These are phyloP conservation scores for Pollicipes pollicipes DNA, from an alignment of 1,140 invertebrate genomes.

Conservation along the genomic window DNA sequence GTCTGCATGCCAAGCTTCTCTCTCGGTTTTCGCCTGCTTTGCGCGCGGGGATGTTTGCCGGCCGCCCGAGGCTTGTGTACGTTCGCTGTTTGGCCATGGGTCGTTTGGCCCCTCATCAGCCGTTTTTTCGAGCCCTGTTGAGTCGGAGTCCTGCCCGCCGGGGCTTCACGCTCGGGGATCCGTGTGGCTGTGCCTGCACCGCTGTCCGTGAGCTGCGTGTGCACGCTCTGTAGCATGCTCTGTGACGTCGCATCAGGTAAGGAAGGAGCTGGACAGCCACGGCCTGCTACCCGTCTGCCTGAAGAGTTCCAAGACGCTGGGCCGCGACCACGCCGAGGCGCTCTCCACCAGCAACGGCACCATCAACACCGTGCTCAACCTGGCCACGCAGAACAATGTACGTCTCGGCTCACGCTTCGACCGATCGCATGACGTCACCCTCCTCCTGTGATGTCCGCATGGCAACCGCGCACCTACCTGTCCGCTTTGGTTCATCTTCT, in stretches of 20 bases:
- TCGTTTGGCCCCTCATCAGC: too few relatives aligned
- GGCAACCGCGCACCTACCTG: too few relatives aligned
- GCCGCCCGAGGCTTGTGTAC: too few relatives aligned
- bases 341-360: constrained; percentile 11
- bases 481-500: too few relatives aligned
- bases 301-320: neutral
- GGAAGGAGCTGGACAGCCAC: neutral
- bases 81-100: too few relatives aligned
- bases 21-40: too few relatives aligned
- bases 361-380: constrained; percentile 12
- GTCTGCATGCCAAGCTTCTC: too few relatives aligned
- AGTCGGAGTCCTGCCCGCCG: too few relatives aligned
- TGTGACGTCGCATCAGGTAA: neutral
- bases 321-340: neutral
- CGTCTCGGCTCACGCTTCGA: neutral
- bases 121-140: too few relatives aligned
- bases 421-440: too few relatives aligned
- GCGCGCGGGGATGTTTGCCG: too few relatives aligned
- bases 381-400: constrained; percentile 9
- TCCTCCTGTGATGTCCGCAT: too few relatives aligned
- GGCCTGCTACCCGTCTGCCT: neutral
- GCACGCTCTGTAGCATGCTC: neutral
- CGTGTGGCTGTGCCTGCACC: neutral
- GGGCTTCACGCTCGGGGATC: neutral
- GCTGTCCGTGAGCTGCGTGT: neutral